Percentiles rank a stretch among this genome's conserved stretches.
Conservation (phyloP, 1,140 invertebrate genomes). For the Cherax quadricarinatus region DNA sequence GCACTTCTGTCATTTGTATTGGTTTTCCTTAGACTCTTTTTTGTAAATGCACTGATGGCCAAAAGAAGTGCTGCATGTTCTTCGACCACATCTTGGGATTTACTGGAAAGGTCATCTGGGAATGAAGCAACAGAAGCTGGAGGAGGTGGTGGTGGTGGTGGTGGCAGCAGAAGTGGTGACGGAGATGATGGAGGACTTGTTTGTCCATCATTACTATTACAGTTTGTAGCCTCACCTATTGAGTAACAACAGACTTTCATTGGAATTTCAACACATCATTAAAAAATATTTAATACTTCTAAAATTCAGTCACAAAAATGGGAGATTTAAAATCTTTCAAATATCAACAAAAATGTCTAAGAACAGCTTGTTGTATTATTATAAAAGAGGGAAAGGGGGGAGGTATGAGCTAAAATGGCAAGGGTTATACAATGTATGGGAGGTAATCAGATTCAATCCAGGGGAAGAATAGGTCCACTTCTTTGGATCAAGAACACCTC, state of each 20-base stretch:
- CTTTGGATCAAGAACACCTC: too few species aligned
- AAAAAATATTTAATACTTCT: too few species aligned
- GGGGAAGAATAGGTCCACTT: too few species aligned
- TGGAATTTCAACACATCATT: not conserved
- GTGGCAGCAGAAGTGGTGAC: not conserved
- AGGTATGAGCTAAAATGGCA: too few species aligned
- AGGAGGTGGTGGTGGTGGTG: not conserved
- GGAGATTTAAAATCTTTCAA: too few species aligned
- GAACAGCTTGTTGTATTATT: too few species aligned
- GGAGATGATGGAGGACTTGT: not conserved
- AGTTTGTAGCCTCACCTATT: not conserved
- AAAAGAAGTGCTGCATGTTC: not conserved
- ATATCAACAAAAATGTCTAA: too few species aligned
- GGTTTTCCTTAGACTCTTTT: not conserved
- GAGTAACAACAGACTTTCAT: not conserved
- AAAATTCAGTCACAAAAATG: too few species aligned
- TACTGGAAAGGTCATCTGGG: not conserved
- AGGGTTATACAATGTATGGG: too few species aligned
- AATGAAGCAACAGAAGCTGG: not conserved
- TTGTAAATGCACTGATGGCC: not conserved
- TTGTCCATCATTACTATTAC: not conserved
- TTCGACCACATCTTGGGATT: not conserved
- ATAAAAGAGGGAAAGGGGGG: too few species aligned
- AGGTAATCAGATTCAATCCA: too few species aligned
- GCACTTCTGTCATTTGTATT: conserved; percentile 5